Base-by-base conservation (phyloP, 2,888 invertebrate genomes). In the Smittia sp. region DNA sequence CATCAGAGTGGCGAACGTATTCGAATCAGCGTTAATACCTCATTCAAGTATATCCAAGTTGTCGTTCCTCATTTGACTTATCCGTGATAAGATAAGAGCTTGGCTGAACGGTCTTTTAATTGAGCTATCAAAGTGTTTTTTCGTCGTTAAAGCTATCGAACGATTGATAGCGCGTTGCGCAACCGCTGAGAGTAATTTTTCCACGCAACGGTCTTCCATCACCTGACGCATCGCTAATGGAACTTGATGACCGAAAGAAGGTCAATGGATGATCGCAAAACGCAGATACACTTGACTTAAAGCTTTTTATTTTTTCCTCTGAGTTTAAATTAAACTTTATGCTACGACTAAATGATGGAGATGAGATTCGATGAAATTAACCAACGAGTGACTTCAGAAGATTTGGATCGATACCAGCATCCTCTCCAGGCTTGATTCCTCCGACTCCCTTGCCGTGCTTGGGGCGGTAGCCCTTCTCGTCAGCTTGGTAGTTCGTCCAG, bases 351-450 rank as follows among this genome's bases (percentile, higher is more conserved):
- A 32, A 9, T 32, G 32, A 32, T 32, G 32, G 9, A 6, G 32
- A 32, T 32, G 32, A 32, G 67, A 67, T 13, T 39, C n/a, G n/a
- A 68, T 74, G 24, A 11, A 7, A 38, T 74, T 75, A 75, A 58
- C 75, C 75, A 70, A 74, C 66, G 24, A 75, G 65, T 70, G 75
- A 75, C 72, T 75, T 75, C 38, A 75, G 73, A 27, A 74, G 74
- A 38, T 74, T 75, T 58, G 75, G 74, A 32, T 74, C 63, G 38
- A 75, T 75, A 6, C 46, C 65, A 24, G 74, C 74, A 69, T 75
- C 75, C 66, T 74, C 62, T 66, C 75, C 75, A 38, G 75, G 70
- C 69, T 74, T 74, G 54, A 75, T 74, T 3, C 75, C 75, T 65
- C 75, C 75, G 46, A 75, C 75, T 11, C 75, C 75, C 9, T 74